Evolutionary conservation across 2,888 invertebrate genomes (phyloP).

Genomic region (Melikaiella ostensackeni): DNA sequence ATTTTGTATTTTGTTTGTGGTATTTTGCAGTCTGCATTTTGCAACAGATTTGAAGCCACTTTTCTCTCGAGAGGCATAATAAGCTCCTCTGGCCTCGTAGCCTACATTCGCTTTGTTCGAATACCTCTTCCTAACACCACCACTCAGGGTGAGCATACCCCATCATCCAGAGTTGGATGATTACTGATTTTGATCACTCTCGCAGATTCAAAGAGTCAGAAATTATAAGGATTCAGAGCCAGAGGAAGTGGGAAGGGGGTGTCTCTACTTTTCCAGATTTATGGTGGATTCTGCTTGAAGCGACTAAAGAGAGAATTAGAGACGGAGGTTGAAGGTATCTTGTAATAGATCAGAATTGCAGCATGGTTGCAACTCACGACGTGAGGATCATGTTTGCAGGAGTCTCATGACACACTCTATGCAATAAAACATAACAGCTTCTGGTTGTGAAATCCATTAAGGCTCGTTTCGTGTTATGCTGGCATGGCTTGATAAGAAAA

Average conservation of each 20-base stretch:
- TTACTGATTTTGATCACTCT: conserved; percentile 12
- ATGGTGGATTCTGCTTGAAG: conserved; percentile 2
- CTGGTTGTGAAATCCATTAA: conserved; percentile 13
- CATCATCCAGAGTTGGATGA: conserved; percentile 16
- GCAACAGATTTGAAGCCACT: conserved; percentile 15
- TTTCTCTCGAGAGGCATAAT: conserved; percentile 25
- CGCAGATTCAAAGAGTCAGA: background rate
- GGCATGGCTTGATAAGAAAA: background rate
- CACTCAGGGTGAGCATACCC: background rate
- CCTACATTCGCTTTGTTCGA: conserved; percentile 37
- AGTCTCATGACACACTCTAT: conserved; percentile 27
- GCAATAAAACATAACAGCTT: conserved; percentile 25
- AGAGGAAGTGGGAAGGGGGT: background rate
- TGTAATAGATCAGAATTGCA: conserved; percentile 29
- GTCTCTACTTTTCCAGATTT: background rate
- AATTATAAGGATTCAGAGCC: background rate
- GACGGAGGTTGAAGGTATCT: conserved; percentile 6
- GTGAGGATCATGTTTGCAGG: conserved; percentile 28
- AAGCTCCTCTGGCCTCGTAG: conserved; percentile 42
- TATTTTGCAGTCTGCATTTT: conserved; percentile 14
- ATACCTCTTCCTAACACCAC: background rate
- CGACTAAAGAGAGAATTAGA: conserved; percentile 18
- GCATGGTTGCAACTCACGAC: conserved; percentile 27
- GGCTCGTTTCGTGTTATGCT: background rate
- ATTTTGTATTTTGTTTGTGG: background rate